A percentile compares a stretch with the other conserved stretches of the same genome.
These are phyloP conservation scores for Coptodon bakossiorum DNA, from an alignment of 2,113 vertebrate species.

Conservation along the genomic window DNA sequence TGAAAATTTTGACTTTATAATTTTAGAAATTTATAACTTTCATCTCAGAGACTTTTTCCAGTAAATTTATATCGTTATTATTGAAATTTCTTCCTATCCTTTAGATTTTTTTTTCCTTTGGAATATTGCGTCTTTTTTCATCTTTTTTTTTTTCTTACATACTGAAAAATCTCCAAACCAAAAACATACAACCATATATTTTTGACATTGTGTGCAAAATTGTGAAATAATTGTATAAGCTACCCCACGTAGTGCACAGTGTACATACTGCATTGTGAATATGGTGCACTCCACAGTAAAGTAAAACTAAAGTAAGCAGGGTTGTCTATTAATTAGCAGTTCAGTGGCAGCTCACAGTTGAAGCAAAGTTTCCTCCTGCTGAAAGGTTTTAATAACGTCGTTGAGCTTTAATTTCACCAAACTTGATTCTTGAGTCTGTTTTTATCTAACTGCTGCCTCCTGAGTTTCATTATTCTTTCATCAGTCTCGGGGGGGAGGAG, in stretches of 20 bases:
- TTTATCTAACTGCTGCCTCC: conserved; percentile 52
- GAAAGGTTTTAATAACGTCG: conserved; percentile 22
- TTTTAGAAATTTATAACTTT: neutral
- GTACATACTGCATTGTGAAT: neutral
- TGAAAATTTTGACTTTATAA: neutral
- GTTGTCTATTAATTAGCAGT: neutral
- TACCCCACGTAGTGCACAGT: neutral
- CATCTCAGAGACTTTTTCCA: neutral
- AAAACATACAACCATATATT: neutral
- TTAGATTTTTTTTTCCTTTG: neutral
- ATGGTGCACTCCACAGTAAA: neutral
- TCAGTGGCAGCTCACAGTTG: neutral
- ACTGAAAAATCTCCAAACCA: neutral
- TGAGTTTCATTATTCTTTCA: conserved; percentile 80
- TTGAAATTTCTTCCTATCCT: neutral
- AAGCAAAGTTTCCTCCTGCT: neutral
- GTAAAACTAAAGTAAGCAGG: neutral
- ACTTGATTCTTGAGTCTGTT: conserved; percentile 18
- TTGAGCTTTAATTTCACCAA: conserved; percentile 1
- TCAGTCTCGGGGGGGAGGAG: conserved; percentile 61
- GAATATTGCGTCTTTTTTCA: neutral
- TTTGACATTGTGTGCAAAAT: neutral
- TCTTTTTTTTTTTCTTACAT: neutral
- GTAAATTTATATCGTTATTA: neutral
- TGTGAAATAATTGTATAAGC: neutral